Conservation (phyloP, 2,797 vertebrate genomes). For the Cossypha caffra region DNA sequence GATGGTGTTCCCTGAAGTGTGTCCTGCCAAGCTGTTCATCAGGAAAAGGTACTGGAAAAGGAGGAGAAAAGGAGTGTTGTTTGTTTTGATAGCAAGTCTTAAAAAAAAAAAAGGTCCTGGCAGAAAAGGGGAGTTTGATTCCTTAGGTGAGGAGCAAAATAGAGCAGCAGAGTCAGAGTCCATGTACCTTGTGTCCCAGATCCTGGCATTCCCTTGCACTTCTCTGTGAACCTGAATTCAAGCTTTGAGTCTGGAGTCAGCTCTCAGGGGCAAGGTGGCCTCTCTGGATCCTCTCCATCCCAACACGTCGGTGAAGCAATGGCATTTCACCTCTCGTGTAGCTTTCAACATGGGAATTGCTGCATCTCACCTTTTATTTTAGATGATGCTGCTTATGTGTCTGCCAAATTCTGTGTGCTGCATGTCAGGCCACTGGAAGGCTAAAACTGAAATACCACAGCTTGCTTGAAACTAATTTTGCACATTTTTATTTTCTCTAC, state of each 20-base stretch:
- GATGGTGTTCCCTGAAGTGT: neutral
- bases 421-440: accelerated
- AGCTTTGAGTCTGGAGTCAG: neutral
- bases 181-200: neutral
- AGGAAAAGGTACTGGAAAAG: neutral
- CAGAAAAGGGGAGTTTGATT: neutral
- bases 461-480: neutral
- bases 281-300: neutral
- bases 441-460: neutral
- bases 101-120: neutral
- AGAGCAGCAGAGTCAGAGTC: neutral
- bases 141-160: neutral
- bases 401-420: neutral
- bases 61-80: neutral
- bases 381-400: neutral
- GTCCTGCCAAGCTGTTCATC: neutral
- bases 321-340: neutral
- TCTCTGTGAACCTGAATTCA: neutral
- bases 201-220: neutral
- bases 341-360: neutral
- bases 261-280: neutral
- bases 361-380: neutral
- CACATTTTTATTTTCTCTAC: neutral
- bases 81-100: neutral
- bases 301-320: accelerated